A percentile compares a stretch with the other conserved stretches of the same genome.
phyloP scores from a whole-genome alignment of 2,888 invertebrate genomes.

The Plebejus anna region DNA sequence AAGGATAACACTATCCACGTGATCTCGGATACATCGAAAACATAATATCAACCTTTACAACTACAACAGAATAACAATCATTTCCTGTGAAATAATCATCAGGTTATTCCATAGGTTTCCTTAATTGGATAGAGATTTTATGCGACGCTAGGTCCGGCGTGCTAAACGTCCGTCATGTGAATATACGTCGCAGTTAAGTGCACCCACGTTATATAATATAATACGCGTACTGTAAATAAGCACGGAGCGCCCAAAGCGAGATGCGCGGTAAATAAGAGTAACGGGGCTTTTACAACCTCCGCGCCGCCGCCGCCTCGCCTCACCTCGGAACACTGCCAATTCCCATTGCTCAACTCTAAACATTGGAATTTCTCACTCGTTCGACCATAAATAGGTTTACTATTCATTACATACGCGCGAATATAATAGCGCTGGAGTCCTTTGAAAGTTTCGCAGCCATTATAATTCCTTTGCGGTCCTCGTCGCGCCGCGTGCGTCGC shows the following conservation, averaged over 20 bases:
- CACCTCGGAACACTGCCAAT: slow-evolving; percentile 75
- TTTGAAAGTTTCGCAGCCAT: slow-evolving; percentile 46
- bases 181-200: slow-evolving; percentile 36
- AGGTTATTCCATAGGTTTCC: background rate
- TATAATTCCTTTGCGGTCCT: slow-evolving; percentile 35
- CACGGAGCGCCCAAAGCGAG: slow-evolving; percentile 63
- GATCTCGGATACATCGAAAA: background rate
- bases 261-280: slow-evolving; percentile 77
- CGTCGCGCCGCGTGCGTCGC: slow-evolving; percentile 46
- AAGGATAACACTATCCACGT: background rate
- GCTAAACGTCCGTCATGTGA: slow-evolving; percentile 37
- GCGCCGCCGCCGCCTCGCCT: slow-evolving; percentile 58
- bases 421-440: slow-evolving; percentile 39
- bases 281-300: slow-evolving; percentile 75
- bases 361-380: slow-evolving; percentile 74
- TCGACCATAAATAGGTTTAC: slow-evolving; percentile 65
- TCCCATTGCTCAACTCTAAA: slow-evolving; percentile 71
- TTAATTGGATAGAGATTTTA: background rate
- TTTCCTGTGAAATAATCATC: background rate
- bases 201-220: slow-evolving; percentile 36
- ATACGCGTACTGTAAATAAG: slow-evolving; percentile 54
- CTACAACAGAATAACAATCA: background rate
- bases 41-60: background rate
- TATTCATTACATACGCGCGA: slow-evolving; percentile 49
- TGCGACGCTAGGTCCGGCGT: background rate